A percentile compares a stretch with the other conserved stretches of the same genome.
Evolutionary conservation across 2,113 vertebrate genomes (phyloP).

Genomic region (Bostrychus sinensis): DNA sequence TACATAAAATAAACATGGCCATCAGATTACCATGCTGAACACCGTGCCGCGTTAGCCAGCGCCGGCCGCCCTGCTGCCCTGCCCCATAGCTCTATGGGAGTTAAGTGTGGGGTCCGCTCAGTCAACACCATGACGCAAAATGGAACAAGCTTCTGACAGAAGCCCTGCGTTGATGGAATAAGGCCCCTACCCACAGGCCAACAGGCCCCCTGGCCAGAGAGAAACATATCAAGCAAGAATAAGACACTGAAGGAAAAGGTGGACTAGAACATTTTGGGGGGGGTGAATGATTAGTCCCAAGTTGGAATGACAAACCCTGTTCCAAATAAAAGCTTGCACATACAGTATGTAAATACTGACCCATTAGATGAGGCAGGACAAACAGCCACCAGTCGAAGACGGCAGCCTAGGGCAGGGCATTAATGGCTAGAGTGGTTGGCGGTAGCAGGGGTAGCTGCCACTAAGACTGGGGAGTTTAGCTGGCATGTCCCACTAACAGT

Average conservation of each 20-base stretch:
- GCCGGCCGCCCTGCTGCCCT: constrained; percentile 65
- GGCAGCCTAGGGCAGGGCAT: constrained; percentile 51
- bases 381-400: constrained; percentile 60
- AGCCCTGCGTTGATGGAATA: constrained; percentile 80
- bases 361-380: constrained; percentile 53
- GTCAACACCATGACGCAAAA: constrained; percentile 87
- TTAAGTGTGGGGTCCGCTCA: constrained; percentile 85
- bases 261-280: constrained; percentile 50
- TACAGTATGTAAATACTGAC: constrained; percentile 19
- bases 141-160: constrained; percentile 85
- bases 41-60: constrained; percentile 73
- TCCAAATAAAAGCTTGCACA: constrained; percentile 45
- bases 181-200: constrained; percentile 79
- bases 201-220: constrained; percentile 68
- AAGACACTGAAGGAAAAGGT: constrained; percentile 55
- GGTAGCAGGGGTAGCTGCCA: constrained; percentile 64
- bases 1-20: constrained; percentile 86
- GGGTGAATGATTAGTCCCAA: constrained; percentile 51
- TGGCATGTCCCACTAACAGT: constrained; percentile 57
- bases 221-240: constrained; percentile 57
- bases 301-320: constrained; percentile 32
- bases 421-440: constrained; percentile 60
- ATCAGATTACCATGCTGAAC: constrained; percentile 84
- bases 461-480: constrained; percentile 65
- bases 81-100: constrained; percentile 75